phyloP scores from a whole-genome alignment of 1,140 invertebrate species.

The Bradysia coprophila region DNA sequence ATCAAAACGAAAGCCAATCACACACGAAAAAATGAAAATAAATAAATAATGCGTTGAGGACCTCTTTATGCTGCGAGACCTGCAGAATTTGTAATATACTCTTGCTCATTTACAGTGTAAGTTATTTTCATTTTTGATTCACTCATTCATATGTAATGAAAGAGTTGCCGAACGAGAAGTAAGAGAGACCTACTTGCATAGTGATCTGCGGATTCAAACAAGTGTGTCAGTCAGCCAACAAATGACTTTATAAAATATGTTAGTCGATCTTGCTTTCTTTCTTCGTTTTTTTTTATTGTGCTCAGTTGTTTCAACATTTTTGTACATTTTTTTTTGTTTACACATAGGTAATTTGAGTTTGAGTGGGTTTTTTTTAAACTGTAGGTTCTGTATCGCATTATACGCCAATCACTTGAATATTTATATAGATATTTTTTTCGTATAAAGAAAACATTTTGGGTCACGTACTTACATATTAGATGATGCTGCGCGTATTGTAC shows the following conservation, averaged over 20 bases:
- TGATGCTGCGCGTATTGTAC: too few relatives aligned
- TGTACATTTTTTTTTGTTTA: too few relatives aligned
- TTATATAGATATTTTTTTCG: not conserved
- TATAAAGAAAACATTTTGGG: too few relatives aligned
- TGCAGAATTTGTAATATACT: not conserved
- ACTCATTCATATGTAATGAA: not conserved
- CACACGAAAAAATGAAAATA: not conserved
- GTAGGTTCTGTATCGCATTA: too few relatives aligned
- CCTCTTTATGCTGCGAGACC: not conserved
- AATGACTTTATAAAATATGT: not conserved
- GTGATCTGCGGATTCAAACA: slow-evolving; percentile 4
- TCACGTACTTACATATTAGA: too few relatives aligned
- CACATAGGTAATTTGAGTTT: too few relatives aligned
- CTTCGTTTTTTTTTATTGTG: not conserved
- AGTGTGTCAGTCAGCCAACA: slow-evolving; percentile 5
- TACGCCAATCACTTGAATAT: not conserved
- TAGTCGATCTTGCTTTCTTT: not conserved
- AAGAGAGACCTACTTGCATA: slow-evolving; percentile 5
- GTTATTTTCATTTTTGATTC: not conserved
- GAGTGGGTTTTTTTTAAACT: too few relatives aligned
- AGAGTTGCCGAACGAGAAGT: slow-evolving; percentile 2
- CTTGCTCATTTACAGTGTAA: not conserved
- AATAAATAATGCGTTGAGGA: not conserved
- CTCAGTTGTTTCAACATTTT: not conserved
- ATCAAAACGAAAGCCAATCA: not conserved